Base-by-base conservation (phyloP, 23 tunicate species). In the Botrylloides violaceus region DNA sequence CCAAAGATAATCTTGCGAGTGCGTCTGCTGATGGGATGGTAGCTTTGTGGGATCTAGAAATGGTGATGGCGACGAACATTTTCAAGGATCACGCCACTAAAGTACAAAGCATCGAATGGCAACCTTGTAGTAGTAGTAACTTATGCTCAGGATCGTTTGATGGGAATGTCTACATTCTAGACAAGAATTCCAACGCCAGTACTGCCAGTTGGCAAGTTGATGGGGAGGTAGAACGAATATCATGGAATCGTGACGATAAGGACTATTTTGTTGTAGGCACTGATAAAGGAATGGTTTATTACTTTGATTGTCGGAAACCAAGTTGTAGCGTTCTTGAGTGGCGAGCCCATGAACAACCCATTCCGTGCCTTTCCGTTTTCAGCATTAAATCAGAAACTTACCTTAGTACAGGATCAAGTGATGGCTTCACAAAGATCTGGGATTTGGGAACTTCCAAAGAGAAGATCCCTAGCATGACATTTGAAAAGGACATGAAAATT, bases 21-120 rank as follows among this genome's bases (percentile, higher is more conserved):
- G 84, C 90, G 32, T 83, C 90, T 33, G 97, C 76, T 32, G 97
- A 90, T 65, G 79, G 49, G 6, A 64, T 58, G 66, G 90, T 90
- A 64, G 97, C 90, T 36, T 43, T 90, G 34, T 90, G 97, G 97
- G 90, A 90, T 58, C 56, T 90, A 24, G 81, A 83, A 79, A 39
- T 28, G 36, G 79, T 58, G 23, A 70, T 33, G 48, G 70, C 80
- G 20, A 32, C 35, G 12, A 31, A 68, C 12, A 55, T 66, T 5
- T 79, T 79, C 31, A 59, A 50, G 58, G 61, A 66, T 2, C 90
- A 90, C 48, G 34, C 60, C 25, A 87, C 72, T 2, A 90, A 90
- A 78, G 96, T 88, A 24, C 97, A 90, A 56, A 73, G 80, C 15
- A 6, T 90, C 3, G 76, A 64, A 59, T 90, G 86, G 85, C 36